Evolutionary conservation across 2,888 invertebrate species (phyloP).

Genomic region (Saturnia japonica): DNA sequence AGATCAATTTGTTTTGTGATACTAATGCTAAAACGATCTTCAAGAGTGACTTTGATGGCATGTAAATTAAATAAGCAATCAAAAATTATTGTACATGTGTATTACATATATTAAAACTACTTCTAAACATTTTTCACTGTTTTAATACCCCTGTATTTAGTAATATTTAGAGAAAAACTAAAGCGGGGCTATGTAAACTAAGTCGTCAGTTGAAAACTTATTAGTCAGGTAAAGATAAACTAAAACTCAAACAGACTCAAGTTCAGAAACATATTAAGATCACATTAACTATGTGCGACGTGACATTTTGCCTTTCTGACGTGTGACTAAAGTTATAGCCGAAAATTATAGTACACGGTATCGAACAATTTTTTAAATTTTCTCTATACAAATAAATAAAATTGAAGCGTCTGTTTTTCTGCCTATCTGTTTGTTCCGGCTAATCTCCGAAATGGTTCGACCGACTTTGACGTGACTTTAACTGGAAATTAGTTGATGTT

Average conservation of each 20-base stretch:
- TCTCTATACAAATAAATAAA: too few relatives aligned
- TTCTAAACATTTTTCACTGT: neutral
- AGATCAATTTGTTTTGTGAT: neutral
- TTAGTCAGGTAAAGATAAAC: neutral
- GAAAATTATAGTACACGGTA: neutral
- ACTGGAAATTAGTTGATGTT: too few relatives aligned
- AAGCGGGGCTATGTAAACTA: neutral
- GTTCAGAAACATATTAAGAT: neutral
- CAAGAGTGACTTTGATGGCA: neutral
- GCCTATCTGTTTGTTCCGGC: too few relatives aligned
- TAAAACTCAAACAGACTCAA: neutral
- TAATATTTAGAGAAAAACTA: neutral
- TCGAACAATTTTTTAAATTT: neutral
- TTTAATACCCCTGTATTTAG: neutral
- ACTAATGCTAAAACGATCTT: neutral
- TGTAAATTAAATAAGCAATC: neutral
- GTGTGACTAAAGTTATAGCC: neutral
- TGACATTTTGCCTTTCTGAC: neutral
- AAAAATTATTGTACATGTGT: neutral
- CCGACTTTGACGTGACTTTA: too few relatives aligned
- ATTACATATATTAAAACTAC: neutral
- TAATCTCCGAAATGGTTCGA: too few relatives aligned
- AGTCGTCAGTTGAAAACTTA: too few relatives aligned
- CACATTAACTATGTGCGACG: neutral
- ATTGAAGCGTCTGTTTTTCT: too few relatives aligned